phyloP scores from a whole-genome alignment of 2,888 invertebrate species.

The Formica aserva region DNA sequence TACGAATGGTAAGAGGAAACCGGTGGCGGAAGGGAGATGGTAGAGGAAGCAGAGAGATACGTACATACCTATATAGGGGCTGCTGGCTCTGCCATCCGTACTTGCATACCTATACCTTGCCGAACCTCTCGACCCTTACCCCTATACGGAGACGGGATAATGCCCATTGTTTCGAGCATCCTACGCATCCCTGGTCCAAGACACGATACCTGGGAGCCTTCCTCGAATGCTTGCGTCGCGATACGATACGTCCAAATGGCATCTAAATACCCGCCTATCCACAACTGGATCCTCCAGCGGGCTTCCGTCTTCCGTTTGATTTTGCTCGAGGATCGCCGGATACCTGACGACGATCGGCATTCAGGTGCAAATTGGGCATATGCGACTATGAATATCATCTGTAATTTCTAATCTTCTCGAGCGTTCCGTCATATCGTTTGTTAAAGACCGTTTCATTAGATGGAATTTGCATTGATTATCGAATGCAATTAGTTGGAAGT shows the following conservation, averaged over 20 bases:
- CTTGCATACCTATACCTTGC: slow-evolving; percentile 76
- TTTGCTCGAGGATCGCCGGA: slow-evolving; percentile 37
- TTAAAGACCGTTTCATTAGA: slow-evolving; percentile 38
- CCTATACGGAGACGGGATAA: slow-evolving; percentile 70
- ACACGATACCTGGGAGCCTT: slow-evolving; percentile 68
- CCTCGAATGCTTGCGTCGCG: slow-evolving; percentile 69
- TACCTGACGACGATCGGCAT: slow-evolving; percentile 57
- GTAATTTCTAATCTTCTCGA: slow-evolving; percentile 65
- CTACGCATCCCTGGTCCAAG: slow-evolving; percentile 75
- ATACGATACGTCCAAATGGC: slow-evolving; percentile 69
- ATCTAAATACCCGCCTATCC: slow-evolving; percentile 68
- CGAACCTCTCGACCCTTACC: slow-evolving; percentile 62
- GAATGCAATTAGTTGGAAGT: background rate
- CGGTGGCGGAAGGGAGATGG: slow-evolving; percentile 29
- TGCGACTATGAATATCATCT: slow-evolving; percentile 57
- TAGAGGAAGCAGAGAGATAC: slow-evolving; percentile 57
- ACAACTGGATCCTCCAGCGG: slow-evolving; percentile 53
- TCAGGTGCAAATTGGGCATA: slow-evolving; percentile 72
- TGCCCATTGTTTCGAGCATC: slow-evolving; percentile 79
- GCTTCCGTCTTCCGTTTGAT: slow-evolving; percentile 32
- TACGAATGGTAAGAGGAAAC: slow-evolving; percentile 30
- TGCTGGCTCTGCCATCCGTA: slow-evolving; percentile 56
- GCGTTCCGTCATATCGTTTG: slow-evolving; percentile 15
- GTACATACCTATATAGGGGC: slow-evolving; percentile 72
- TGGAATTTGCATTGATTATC: slow-evolving; percentile 23